Conservation (phyloP, 2,888 invertebrate genomes). For the Cheilosia vernalis region DNA sequence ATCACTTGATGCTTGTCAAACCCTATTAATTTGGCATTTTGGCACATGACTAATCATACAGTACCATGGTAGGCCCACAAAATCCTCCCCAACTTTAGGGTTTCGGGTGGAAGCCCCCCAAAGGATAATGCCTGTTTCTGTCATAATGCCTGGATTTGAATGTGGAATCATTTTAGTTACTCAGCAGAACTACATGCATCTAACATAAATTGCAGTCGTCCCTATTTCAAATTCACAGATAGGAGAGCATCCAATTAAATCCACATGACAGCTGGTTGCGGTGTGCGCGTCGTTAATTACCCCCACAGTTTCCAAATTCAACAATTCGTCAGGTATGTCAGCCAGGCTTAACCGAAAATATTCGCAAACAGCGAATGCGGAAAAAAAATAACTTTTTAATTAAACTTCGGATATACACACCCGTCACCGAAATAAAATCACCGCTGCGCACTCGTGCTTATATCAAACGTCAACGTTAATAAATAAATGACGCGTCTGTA, state of each 20-base stretch:
- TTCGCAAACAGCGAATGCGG: not conserved
- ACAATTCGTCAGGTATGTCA: constrained; percentile 4
- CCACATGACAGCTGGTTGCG: constrained; percentile 14
- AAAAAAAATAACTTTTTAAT: constrained; percentile 38
- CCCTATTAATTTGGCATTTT: no score
- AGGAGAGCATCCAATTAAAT: not conserved
- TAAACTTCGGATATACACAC: constrained; percentile 40
- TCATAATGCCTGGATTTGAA: no score
- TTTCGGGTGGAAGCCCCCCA: no score
- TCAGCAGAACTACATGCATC: no score
- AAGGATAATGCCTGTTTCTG: no score
- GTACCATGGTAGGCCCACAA: no score
- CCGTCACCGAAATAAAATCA: constrained; percentile 46
- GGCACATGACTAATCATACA: no score
- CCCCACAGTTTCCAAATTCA: constrained; percentile 14
- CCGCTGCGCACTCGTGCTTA: constrained; percentile 8
- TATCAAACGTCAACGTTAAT: constrained; percentile 44
- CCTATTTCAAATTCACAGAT: no score
- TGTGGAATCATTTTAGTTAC: no score
- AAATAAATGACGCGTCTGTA: constrained; percentile 39
- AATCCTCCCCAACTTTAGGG: no score
- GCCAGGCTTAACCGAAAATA: not conserved
- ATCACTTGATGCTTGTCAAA: no score
- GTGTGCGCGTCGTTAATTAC: constrained; percentile 25
- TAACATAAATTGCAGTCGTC: no score